Evolutionary conservation across 2,888 invertebrate species (phyloP).

Genomic region (Megastigmus dorsalis): DNA sequence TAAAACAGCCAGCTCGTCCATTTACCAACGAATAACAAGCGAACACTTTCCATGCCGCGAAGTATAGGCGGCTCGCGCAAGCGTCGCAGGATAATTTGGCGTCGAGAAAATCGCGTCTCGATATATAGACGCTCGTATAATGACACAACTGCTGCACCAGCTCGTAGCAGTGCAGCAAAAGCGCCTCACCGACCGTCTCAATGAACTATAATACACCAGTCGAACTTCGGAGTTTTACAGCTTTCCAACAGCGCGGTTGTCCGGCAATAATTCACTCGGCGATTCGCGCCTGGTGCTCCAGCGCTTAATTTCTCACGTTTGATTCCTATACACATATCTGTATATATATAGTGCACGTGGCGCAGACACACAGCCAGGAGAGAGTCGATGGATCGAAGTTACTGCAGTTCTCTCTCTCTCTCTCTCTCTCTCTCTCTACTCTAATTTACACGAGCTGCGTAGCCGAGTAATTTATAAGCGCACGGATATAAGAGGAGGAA

Average conservation of each 20-base stretch:
- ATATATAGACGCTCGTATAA: too few species aligned
- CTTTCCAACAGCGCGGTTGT: neutral
- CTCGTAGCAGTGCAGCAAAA: too few species aligned
- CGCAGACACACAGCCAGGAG: neutral
- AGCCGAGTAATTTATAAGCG: slow-evolving; percentile 4
- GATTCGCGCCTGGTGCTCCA: too few species aligned
- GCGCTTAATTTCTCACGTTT: neutral
- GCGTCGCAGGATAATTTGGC: too few species aligned
- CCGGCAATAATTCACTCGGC: too few species aligned
- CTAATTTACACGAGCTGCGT: slow-evolving; percentile 19
- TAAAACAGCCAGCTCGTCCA: neutral
- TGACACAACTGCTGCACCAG: too few species aligned
- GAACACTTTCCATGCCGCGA: neutral
- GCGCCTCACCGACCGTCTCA: too few species aligned
- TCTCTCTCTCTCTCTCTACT: neutral
- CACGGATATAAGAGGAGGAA: too few species aligned
- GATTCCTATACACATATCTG: slow-evolving; percentile 6
- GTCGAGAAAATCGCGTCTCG: too few species aligned
- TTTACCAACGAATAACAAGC: too few species aligned
- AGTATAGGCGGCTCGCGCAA: too few species aligned
- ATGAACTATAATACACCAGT: slow-evolving; percentile 7
- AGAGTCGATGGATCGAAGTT: neutral
- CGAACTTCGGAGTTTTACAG: slow-evolving; percentile 5
- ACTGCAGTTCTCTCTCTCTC: neutral
- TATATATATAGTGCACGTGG: too few species aligned